phyloP scores from a whole-genome alignment of 2,113 vertebrate genomes.

The Aspiorhynchus laticeps region DNA sequence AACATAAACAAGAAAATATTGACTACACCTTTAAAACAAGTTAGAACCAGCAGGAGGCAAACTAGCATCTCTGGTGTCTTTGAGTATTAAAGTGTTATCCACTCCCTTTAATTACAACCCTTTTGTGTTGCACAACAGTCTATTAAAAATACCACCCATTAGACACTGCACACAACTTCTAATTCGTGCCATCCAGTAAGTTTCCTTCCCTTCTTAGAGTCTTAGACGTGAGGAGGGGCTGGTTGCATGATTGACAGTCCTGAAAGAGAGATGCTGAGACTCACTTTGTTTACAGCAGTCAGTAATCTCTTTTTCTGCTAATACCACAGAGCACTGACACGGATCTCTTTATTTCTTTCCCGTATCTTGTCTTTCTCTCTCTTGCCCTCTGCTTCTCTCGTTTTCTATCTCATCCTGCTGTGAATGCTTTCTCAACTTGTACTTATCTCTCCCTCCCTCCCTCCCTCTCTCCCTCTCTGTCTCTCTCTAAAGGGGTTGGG shows the following conservation, averaged over 20 bases:
- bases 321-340: conserved; percentile 43
- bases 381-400: conserved; percentile 38
- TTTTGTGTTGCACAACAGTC: neutral
- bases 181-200: neutral
- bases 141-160: conserved; percentile 6
- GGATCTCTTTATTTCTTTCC: conserved; percentile 34
- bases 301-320: conserved; percentile 45
- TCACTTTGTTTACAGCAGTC: conserved; percentile 48
- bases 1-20: neutral
- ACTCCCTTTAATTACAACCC: conserved; percentile 5
- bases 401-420: conserved; percentile 38
- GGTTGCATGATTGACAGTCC: conserved; percentile 37
- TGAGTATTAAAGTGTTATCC: conserved; percentile 13
- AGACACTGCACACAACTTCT: neutral
- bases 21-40: neutral
- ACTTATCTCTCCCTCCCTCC: conserved; percentile 21
- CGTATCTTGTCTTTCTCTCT: conserved; percentile 23
- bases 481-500: conserved; percentile 36
- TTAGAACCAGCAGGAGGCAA: neutral
- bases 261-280: conserved; percentile 33
- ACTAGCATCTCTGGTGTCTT: conserved; percentile 1
- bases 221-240: neutral
- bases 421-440: conserved; percentile 39
- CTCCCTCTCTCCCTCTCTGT: conserved; percentile 49
- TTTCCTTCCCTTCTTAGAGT: neutral